Conservation (phyloP, 2,113 vertebrate genomes). For the Nesogale talazaci region DNA sequence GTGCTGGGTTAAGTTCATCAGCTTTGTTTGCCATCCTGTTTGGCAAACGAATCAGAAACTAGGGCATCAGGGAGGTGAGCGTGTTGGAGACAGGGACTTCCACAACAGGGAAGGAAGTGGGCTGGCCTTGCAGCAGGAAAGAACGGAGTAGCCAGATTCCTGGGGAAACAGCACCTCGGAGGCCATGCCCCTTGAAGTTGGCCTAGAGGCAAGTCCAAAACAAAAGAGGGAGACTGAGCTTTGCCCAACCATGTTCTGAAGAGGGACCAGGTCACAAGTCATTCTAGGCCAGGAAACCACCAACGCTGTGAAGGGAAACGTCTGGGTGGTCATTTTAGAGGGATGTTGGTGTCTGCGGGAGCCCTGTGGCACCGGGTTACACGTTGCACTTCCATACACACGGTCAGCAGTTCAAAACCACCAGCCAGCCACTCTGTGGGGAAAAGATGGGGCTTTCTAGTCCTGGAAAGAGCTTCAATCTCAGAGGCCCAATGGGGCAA, state of each 20-base stretch:
- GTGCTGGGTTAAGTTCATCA: neutral
- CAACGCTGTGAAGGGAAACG: neutral
- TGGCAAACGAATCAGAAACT: conserved; percentile 78
- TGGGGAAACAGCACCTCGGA: neutral
- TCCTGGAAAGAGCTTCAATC: too few species aligned
- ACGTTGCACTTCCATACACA: too few species aligned
- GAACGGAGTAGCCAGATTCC: neutral
- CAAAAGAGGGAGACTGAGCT: neutral
- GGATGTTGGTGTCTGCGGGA: too few species aligned
- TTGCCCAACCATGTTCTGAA: neutral
- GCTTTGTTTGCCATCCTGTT: conserved; percentile 65
- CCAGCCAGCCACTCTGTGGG: too few species aligned
- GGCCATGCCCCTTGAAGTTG: neutral
- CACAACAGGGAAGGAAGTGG: neutral
- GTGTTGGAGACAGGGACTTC: neutral
- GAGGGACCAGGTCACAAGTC: neutral
- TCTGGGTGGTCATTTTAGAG: neutral
- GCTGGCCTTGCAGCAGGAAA: neutral
- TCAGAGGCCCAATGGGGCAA: too few species aligned
- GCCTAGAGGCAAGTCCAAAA: neutral
- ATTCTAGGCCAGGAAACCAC: neutral
- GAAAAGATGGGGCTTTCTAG: too few species aligned
- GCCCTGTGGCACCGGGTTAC: too few species aligned
- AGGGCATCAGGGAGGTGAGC: neutral
- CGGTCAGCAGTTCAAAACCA: too few species aligned